Evolutionary conservation across 1,140 invertebrate genomes (phyloP), one percentile per base, ranked within the genome.

Genomic region (Octopus bimaculoides): DNA sequence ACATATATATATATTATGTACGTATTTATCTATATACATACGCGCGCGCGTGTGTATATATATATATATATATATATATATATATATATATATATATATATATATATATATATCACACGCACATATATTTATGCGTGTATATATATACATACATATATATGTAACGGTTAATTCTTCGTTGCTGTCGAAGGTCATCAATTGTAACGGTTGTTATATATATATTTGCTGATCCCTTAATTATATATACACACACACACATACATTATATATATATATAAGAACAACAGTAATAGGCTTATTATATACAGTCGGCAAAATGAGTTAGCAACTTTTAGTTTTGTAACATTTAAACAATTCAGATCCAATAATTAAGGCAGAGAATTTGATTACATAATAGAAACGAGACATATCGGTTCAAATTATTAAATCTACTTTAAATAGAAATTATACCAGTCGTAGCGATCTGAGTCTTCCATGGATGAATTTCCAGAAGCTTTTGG

Each of bases 381-480:
- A 41, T 41, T 41, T 41, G 1, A 41, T 41, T 41, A 3, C 26
- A 12, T 61, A 61, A 61, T 4, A 12, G 1, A 61, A 61, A 12
- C 9, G 56, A 69, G 66, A 66, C 54, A 41, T 20, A 54, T 79
- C 52, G 52, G 20, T 52, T 66, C 52, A 55, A 55, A 6, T 55
- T 55, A 54, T 55, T 14, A 5, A 52, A 6, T 56, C 17, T 8
- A 41, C 20, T 52, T 41, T 52, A 69, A 20, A 41, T 10, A 26
- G 6, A 76, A 12, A 75, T 83, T 20, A 20, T 20, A 83, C 83
- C 83, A 61, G 83, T 83, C 26, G 83, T 81, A 55, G 76, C 69
- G 12, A 78, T 55, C 79, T 80, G 82, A 75, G 83, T 83, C 52
- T 20, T 52, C 41, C 77, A 55, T 8, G 83, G 83, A 78, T 78